Conservation (phyloP, 2,888 invertebrate genomes). For the Amblyjoppa fuscipennis region DNA sequence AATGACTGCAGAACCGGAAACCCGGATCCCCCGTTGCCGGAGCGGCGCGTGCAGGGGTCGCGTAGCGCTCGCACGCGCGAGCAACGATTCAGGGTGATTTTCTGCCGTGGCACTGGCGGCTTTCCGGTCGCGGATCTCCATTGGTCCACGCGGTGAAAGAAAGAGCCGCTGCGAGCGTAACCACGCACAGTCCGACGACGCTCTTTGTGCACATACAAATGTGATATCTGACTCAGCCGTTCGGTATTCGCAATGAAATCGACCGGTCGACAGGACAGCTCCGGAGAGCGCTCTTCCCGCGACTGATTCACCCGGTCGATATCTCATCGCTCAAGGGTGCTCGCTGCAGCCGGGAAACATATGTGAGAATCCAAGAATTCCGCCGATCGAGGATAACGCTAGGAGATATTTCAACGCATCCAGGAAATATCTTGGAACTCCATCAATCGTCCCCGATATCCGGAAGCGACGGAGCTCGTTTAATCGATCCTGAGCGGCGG, state of each 20-base stretch:
- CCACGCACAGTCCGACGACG: neutral
- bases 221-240: slow-evolving; percentile 45
- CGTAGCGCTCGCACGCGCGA: slow-evolving; percentile 53
- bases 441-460: slow-evolving; percentile 2
- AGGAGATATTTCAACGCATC: neutral
- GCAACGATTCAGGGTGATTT: slow-evolving; percentile 47
- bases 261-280: slow-evolving; percentile 16
- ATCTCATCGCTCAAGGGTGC: slow-evolving; percentile 53
- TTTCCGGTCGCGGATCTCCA: neutral
- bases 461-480: slow-evolving; percentile 4
- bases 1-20: slow-evolving; percentile 73
- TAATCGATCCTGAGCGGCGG: neutral
- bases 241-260: slow-evolving; percentile 45
- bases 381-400: neutral
- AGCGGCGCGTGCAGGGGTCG: slow-evolving; percentile 42
- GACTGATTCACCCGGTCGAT: slow-evolving; percentile 50
- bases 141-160: slow-evolving; percentile 12
- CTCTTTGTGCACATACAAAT: slow-evolving; percentile 31
- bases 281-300: neutral
- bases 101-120: neutral
- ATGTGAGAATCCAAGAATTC: slow-evolving; percentile 1
- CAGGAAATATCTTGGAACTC: neutral
- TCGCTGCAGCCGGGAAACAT: neutral
- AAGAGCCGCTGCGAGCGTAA: neutral
- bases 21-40: slow-evolving; percentile 62